Evolutionary conservation across 2,888 invertebrate species (phyloP), one percentile per base, ranked within the genome.

Genomic region (Ichneumoninae sp.): DNA sequence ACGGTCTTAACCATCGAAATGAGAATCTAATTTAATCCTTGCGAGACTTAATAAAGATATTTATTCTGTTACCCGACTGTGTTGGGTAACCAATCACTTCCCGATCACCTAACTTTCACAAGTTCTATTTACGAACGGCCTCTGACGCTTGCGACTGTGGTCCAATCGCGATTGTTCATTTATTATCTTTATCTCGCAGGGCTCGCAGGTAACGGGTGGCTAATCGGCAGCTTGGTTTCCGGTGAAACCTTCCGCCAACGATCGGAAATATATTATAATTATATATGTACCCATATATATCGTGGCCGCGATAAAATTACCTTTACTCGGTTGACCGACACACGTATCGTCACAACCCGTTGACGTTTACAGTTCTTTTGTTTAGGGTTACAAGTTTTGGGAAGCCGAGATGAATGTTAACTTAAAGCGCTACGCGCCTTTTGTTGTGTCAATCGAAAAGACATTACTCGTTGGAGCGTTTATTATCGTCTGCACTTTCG

Each of bases 341-440:
- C 63, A n/a, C 4, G 63, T 63, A 30, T 47, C 44, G 44, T 63
- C 73, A 30, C 30, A 44, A 22, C 5, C 44, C 13, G 26, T 10
- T 40, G 36, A 19, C 22, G 66, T 36, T 19, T 52, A 26, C 50
- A 26, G 33, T 7, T 19, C 3, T 63, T 63, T 66, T 54, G 16
- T 16, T 16, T 26, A 26, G 26, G 66, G 76, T 76, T 66, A 75
- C 36, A 75, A 63, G 47, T 60, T 47, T 50, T 74, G 74, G 19
- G n/a, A 36, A 60, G 33, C n/a, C 33, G 65, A 74, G 40, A 85
- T 85, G 85, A 79, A 66, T 36, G 36, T 16, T 26, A 76, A 82
- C 44, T 70, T 65, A 47, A 19, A 50, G 30, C 57, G 68, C n/a
- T 52, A 13, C 19, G 33, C 47, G 47, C 30, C 73, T 26, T 47